A percentile compares a stretch with the other conserved stretches of the same genome.
These are phyloP conservation scores for Poecilia wingei DNA, from an alignment of 2,797 vertebrate species.

Conservation along the genomic window DNA sequence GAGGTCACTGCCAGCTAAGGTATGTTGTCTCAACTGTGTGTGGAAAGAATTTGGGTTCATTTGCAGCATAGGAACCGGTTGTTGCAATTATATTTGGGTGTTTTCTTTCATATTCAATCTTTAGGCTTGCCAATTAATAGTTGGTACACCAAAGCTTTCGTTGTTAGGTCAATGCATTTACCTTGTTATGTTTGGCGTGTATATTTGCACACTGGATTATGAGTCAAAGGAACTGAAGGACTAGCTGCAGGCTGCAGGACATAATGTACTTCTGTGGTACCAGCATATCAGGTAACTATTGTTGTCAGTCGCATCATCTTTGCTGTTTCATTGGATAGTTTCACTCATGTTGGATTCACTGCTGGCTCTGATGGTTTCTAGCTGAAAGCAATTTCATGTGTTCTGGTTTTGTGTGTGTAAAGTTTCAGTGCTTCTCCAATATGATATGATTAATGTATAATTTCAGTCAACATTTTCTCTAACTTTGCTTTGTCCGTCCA, in stretches of 20 bases:
- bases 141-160: slow-evolving; percentile 6
- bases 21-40: slow-evolving; percentile 64
- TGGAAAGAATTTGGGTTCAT: slow-evolving; percentile 7
- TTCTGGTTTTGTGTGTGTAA: slow-evolving; percentile 25
- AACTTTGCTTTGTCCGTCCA: slow-evolving; percentile 12
- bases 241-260: slow-evolving; percentile 24
- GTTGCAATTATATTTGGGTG: slow-evolving; percentile 32
- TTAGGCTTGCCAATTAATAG: slow-evolving; percentile 6
- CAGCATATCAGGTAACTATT: slow-evolving; percentile 52
- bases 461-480: background rate
- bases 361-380: slow-evolving; percentile 41
- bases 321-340: slow-evolving; percentile 34
- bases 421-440: slow-evolving; percentile 17
- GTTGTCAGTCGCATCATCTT: slow-evolving; percentile 50
- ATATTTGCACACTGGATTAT: background rate
- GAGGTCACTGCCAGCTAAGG: slow-evolving; percentile 20
- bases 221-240: background rate
- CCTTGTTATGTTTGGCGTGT: background rate
- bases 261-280: slow-evolving; percentile 17
- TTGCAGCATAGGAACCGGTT: slow-evolving; percentile 8
- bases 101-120: slow-evolving; percentile 18
- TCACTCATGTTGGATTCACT: slow-evolving; percentile 21
- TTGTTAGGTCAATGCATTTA: background rate
- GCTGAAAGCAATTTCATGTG: slow-evolving; percentile 37
- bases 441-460: slow-evolving; percentile 12